These are phyloP conservation scores for Rhamnusium bicolor DNA, from an alignment of 2,888 invertebrate species.

Conservation along the genomic window DNA sequence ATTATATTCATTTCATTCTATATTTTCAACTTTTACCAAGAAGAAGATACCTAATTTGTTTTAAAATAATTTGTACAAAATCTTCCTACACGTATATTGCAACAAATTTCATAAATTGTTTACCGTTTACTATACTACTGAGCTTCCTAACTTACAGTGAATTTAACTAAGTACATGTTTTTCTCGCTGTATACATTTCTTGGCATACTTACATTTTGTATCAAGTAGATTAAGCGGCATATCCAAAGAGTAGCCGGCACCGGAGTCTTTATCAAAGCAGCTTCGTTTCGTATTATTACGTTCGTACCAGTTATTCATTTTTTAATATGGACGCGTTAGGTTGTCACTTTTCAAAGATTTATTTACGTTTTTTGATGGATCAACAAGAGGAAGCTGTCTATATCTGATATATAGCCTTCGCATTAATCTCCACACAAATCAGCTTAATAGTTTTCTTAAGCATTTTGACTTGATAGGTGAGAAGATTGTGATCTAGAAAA, in stretches of 20 bases:
- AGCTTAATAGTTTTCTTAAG: constrained; percentile 31
- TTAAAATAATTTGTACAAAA: no score
- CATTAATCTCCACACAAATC: constrained; percentile 30
- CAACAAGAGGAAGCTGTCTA: constrained; percentile 35
- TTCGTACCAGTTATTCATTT: constrained; percentile 31
- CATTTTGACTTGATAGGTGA: constrained; percentile 30
- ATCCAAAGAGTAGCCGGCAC: not conserved
- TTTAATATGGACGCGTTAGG: constrained; percentile 24
- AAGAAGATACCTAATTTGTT: no score
- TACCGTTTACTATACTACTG: no score
- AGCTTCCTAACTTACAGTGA: no score
- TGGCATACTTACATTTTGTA: not conserved
- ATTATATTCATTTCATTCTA: no score
- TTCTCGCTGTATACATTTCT: not conserved
- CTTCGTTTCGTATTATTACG: not conserved
- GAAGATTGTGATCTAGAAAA: constrained; percentile 29
- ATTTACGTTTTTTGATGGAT: constrained; percentile 35
- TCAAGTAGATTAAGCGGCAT: not conserved
- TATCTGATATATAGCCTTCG: constrained; percentile 33
- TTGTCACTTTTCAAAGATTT: constrained; percentile 32
- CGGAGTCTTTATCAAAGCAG: not conserved
- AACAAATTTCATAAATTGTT: no score
- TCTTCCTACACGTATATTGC: no score
- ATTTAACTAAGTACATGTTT: no score
- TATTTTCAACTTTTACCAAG: no score